These are phyloP conservation scores for Hydractinia symbiolongicarpus DNA, from an alignment of 30 jellyfish, hydroid and myxozoan genomes.

Conservation along the genomic window DNA sequence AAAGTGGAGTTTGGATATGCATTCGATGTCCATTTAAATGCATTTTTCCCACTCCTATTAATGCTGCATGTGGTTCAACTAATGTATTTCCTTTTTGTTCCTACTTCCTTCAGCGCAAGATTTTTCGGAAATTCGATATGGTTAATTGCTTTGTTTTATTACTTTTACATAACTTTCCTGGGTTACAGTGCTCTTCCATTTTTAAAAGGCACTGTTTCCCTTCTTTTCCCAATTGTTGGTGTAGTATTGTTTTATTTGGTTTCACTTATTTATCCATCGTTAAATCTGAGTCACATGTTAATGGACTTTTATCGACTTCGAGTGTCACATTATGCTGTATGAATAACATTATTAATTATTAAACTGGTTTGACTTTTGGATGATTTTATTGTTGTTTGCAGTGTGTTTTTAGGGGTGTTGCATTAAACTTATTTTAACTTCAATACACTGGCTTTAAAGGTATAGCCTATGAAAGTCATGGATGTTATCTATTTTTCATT, in stretches of 20 bases:
- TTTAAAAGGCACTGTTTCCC: conserved; percentile 70
- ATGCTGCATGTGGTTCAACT: conserved; percentile 79
- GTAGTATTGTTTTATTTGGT: conserved; percentile 47
- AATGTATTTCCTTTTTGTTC: conserved; percentile 53
- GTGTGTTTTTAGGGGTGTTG: too few relatives aligned
- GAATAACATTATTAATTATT: background rate
- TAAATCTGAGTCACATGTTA: conserved; percentile 69
- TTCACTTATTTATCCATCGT: conserved; percentile 55
- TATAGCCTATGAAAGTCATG: too few relatives aligned
- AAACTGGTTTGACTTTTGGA: too few relatives aligned
- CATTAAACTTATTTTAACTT: too few relatives aligned
- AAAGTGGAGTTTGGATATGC: conserved; percentile 90
- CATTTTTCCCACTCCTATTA: conserved; percentile 82
- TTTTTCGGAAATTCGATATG: conserved; percentile 84
- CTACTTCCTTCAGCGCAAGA: conserved; percentile 60
- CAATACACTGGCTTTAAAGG: too few relatives aligned
- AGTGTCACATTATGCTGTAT: conserved; percentile 40
- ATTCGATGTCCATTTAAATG: conserved; percentile 92
- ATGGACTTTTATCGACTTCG: conserved; percentile 77
- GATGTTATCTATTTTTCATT: too few relatives aligned
- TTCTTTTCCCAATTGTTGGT: conserved; percentile 59
- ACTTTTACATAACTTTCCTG: conserved; percentile 88
- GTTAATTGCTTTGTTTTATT: conserved; percentile 84
- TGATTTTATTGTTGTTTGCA: too few relatives aligned
- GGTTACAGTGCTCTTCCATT: conserved; percentile 98